Conservation (phyloP, 1,140 invertebrate species). For the Pachyrhynchus sulphureomaculatus region DNA sequence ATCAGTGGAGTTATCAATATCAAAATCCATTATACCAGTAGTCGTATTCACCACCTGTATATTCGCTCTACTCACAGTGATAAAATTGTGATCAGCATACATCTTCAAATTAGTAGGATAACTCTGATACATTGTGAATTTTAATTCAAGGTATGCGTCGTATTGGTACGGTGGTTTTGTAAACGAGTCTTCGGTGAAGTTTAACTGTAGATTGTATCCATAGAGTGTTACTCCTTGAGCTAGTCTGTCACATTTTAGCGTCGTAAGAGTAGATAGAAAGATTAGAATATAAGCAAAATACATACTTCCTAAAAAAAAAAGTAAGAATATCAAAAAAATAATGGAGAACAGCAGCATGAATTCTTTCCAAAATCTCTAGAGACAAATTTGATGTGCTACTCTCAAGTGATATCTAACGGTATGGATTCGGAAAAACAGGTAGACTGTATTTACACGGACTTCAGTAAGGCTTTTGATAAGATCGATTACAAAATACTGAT, state of each 20-base stretch:
- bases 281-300: not conserved
- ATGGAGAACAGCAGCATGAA: no score
- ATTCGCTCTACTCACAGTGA: not conserved
- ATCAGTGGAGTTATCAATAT: not conserved
- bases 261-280: not conserved
- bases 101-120: not conserved
- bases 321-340: no score
- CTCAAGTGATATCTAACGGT: no score
- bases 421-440: no score
- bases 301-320: not conserved
- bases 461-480: no score
- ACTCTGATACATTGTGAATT: not conserved
- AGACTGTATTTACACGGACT: no score
- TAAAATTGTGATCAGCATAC: not conserved
- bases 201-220: no score
- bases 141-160: not conserved
- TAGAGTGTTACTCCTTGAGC: not conserved
- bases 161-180: not conserved
- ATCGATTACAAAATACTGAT: no score
- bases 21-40: not conserved
- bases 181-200: not conserved
- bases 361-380: no score
- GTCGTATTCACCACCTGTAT: not conserved
- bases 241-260: not conserved
- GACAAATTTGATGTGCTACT: no score